Conservation (phyloP, 2,797 vertebrate genomes). For the Poecilia gillii region DNA sequence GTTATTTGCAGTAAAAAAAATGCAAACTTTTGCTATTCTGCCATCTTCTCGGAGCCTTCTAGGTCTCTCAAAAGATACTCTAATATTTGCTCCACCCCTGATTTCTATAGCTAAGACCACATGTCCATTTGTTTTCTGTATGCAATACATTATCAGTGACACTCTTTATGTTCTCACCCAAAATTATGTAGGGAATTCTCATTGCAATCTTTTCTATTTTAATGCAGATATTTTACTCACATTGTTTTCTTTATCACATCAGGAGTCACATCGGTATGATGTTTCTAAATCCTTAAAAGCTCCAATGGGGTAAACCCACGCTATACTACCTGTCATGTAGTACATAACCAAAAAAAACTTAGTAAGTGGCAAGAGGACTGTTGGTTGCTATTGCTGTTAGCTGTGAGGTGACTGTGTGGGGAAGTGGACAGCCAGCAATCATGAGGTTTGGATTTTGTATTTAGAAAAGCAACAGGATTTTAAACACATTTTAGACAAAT, state of each 20-base stretch:
- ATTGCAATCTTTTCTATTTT: not conserved
- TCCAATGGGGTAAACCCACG: not conserved
- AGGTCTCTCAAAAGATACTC: not conserved
- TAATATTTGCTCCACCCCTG: not conserved
- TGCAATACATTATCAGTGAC: not conserved
- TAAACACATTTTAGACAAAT: not conserved
- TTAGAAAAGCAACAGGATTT: not conserved
- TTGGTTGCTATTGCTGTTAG: not conserved
- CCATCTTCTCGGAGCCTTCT: not conserved
- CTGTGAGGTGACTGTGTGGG: not conserved
- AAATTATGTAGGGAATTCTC: not conserved
- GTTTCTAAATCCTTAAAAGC: not conserved
- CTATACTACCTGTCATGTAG: not conserved
- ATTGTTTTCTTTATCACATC: not conserved
- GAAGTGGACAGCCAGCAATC: not conserved
- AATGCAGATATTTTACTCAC: not conserved
- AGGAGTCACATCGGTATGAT: not conserved
- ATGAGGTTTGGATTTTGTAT: not conserved
- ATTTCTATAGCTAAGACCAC: not conserved
- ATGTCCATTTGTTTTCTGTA: not conserved
- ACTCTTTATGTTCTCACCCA: not conserved
- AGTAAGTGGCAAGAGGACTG: not conserved
- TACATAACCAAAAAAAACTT: not conserved
- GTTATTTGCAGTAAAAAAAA: not conserved
- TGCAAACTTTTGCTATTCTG: constrained; percentile 1